Evolutionary conservation across 2,797 vertebrate genomes (phyloP).

Genomic region (Tamandua tetradactyla): DNA sequence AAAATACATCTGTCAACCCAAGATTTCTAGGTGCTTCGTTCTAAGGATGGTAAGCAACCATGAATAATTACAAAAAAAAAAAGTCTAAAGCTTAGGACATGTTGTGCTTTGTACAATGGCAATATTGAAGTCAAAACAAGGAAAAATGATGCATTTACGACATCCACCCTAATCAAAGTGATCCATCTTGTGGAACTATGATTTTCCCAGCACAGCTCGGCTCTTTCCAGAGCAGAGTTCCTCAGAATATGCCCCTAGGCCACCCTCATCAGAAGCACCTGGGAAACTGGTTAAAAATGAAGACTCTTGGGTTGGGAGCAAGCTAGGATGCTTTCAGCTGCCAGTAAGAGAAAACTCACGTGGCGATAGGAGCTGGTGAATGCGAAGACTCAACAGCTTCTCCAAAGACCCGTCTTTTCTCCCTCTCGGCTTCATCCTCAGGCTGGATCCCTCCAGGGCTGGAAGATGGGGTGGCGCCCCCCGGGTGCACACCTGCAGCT

Average conservation of each 20-base stretch:
- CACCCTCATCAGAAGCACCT: background rate
- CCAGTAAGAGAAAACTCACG: slow-evolving; percentile 16
- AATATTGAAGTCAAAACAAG: background rate
- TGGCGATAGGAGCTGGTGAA: background rate
- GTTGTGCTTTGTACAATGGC: background rate
- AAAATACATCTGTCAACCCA: background rate
- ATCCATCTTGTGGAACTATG: background rate
- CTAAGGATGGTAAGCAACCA: background rate
- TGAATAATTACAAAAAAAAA: background rate
- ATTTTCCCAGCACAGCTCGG: background rate
- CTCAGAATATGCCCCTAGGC: background rate
- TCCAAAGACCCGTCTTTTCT: background rate
- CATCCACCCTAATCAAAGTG: background rate
- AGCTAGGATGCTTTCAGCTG: slow-evolving; percentile 1
- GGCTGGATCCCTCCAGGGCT: background rate
- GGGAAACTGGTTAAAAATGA: background rate
- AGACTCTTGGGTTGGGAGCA: background rate
- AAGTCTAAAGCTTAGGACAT: background rate
- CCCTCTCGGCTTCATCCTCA: background rate
- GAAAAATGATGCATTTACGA: background rate
- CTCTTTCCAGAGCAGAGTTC: background rate
- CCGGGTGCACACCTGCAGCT: background rate
- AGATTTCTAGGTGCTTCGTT: slow-evolving; percentile 23
- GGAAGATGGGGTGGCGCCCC: too few relatives aligned
- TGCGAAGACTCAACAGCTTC: background rate